Percentiles rank a stretch among this genome's conserved stretches.
Conservation (phyloP, 2,888 invertebrate species). For the Cataglyphis rosenhaueri region DNA sequence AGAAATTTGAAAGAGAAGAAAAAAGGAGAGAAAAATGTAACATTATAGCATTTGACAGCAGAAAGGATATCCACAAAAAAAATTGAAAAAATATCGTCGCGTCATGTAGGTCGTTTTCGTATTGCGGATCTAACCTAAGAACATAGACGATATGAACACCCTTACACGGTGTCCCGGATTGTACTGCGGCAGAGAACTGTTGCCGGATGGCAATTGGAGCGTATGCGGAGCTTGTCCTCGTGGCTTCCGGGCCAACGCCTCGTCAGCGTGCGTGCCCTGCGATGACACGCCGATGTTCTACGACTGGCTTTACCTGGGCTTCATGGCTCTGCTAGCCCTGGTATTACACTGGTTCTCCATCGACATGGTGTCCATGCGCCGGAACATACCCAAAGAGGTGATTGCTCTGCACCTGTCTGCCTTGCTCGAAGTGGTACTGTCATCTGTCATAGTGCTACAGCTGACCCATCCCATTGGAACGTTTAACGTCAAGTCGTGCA, state of each 20-base stretch:
- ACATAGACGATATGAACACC: constrained; percentile 65
- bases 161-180: constrained; percentile 90
- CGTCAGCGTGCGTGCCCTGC: constrained; percentile 92
- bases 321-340: constrained; percentile 95
- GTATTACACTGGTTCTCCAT: constrained; percentile 97
- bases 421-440: constrained; percentile 91
- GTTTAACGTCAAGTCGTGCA: constrained; percentile 92
- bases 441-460: constrained; percentile 92
- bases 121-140: neutral
- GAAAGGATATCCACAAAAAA: neutral
- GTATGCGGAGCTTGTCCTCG: constrained; percentile 95
- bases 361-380: constrained; percentile 91
- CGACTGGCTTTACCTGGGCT: constrained; percentile 97
- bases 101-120: neutral
- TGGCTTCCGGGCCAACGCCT: constrained; percentile 91
- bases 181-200: constrained; percentile 92
- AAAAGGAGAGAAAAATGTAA: no score
- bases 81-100: neutral
- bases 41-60: no score
- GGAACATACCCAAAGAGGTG: constrained; percentile 92
- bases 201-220: constrained; percentile 90
- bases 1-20: neutral
- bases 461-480: constrained; percentile 93
- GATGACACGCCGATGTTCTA: constrained; percentile 92
- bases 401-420: constrained; percentile 93